phyloP scores from a whole-genome alignment of 2,113 vertebrate species.

The Alosa alosa region DNA sequence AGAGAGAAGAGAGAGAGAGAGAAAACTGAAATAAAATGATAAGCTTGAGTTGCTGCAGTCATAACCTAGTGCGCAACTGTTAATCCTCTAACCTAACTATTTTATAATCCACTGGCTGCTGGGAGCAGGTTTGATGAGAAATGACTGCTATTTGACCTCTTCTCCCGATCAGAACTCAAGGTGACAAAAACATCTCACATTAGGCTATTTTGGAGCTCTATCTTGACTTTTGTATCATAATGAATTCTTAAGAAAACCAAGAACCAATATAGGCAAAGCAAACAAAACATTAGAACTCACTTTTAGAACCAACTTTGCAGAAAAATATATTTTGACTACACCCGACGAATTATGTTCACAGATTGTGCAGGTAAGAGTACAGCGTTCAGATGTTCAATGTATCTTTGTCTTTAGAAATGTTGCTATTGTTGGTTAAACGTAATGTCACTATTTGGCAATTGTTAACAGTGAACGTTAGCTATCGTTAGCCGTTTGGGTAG shows the following conservation, averaged over 20 bases:
- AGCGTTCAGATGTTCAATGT: too few species aligned
- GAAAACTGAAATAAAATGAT: background rate
- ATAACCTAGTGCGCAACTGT: background rate
- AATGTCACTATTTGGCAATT: too few species aligned
- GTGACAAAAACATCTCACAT: background rate
- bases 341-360: too few species aligned
- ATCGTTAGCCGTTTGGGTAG: too few species aligned
- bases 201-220: background rate
- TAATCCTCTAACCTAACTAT: background rate
- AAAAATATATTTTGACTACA: too few species aligned
- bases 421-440: too few species aligned
- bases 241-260: background rate
- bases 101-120: background rate
- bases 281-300: background rate
- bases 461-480: too few species aligned
- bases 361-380: too few species aligned
- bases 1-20: background rate
- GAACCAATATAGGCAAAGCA: background rate
- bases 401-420: too few species aligned
- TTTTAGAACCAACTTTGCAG: too few species aligned
- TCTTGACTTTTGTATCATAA: background rate
- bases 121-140: background rate
- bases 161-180: background rate
- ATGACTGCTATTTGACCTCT: background rate
- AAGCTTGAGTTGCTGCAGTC: background rate